Percentiles rank a stretch among this genome's conserved stretches.
These are phyloP conservation scores for Phasianus colchicus DNA, from an alignment of 2,113 vertebrate species.

Conservation along the genomic window DNA sequence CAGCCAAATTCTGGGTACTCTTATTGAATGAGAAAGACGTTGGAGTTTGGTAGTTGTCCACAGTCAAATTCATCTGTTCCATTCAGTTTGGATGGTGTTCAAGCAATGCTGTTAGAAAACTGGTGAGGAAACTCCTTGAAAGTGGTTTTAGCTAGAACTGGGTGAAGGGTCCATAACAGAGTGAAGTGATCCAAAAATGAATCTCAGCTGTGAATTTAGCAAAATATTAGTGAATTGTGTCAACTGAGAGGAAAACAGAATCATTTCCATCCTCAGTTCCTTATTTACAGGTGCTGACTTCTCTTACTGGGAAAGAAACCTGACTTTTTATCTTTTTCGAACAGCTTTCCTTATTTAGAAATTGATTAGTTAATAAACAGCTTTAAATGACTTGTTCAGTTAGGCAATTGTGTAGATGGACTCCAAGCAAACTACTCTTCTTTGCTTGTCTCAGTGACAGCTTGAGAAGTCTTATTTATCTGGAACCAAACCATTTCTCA, in stretches of 20 bases:
- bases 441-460: not conserved
- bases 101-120: not conserved
- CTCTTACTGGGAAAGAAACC: not conserved
- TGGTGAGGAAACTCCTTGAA: not conserved
- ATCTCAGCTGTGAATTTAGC: not conserved
- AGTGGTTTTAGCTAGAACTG: not conserved
- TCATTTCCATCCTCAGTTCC: not conserved
- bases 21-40: not conserved
- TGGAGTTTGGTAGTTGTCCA: rapidly evolving
- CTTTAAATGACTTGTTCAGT: slow-evolving; percentile 25
- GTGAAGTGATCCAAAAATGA: not conserved
- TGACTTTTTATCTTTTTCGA: not conserved
- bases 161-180: not conserved
- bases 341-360: not conserved
- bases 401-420: not conserved
- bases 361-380: not conserved
- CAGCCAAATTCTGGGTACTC: not conserved
- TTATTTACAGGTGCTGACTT: not conserved
- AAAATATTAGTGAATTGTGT: not conserved
- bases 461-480: not conserved
- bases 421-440: not conserved
- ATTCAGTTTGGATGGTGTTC: not conserved
- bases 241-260: not conserved
- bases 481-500: not conserved
- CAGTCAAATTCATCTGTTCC: not conserved